Conservation (phyloP, 2,888 invertebrate species). For the Pilophorus perplexus region DNA sequence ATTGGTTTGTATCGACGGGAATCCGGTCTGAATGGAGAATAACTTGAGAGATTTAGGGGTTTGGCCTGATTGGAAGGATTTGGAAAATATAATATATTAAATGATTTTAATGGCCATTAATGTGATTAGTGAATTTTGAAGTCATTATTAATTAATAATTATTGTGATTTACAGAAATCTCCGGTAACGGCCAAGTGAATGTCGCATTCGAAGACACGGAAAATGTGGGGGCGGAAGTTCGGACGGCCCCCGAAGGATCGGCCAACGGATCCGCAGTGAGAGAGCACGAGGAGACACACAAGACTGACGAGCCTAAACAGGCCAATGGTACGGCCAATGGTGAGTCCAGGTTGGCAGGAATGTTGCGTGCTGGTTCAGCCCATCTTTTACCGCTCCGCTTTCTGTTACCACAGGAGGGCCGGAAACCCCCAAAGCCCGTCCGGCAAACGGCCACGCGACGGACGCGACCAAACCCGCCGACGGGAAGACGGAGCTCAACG, state of each 20-base stretch:
- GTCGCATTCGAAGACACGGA: constrained; percentile 45
- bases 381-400: not conserved
- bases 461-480: not conserved
- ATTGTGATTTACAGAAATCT: constrained; percentile 34
- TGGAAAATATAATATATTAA: too few species aligned
- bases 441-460: constrained; percentile 37
- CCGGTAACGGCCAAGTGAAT: constrained; percentile 45
- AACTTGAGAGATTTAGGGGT: too few species aligned
- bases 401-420: too few species aligned
- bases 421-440: constrained; percentile 3
- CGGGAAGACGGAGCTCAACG: constrained; percentile 52
- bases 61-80: too few species aligned
- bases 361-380: not conserved
- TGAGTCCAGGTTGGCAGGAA: too few species aligned
- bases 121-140: too few species aligned
- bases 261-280: constrained; percentile 21
- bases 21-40: too few species aligned
- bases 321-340: constrained; percentile 24
- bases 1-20: too few species aligned
- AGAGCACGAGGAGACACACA: constrained; percentile 4
- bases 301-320: constrained; percentile 22
- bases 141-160: not conserved
- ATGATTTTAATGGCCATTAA: too few species aligned
- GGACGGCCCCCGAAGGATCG: constrained; percentile 12
- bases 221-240: constrained; percentile 14